Evolutionary conservation across 2,113 vertebrate genomes (phyloP), one percentile per base, ranked within the genome.

Genomic region (Trichechus manatus): DNA sequence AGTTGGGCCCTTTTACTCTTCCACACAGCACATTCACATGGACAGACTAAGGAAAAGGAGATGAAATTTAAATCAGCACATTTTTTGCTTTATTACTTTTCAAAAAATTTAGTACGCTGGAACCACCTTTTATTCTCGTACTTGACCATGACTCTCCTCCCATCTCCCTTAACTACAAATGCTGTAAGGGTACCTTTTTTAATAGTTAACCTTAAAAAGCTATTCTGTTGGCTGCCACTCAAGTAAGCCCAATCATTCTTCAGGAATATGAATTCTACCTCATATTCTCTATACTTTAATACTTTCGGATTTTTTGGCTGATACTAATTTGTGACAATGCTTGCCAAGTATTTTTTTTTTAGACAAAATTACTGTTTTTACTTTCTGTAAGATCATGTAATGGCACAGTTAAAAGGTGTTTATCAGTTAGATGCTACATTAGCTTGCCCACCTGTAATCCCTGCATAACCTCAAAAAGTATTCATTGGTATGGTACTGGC

Each of bases 21-120:
- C 97, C 97, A 98, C 97, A 98, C 97, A 98, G 97, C 96, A 97
- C 95, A 97, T 95, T 98, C 97, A 96, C 97, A 98, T 97, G 97
- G 97, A 97, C 90, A 98, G 97, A 98, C 97, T 98, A 97, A 97
- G 97, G 96, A 98, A 98, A 98, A 98, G 97, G 97, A 98, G 97
- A 98, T 97, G 97, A 98, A 96, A 98, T 95, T 96, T 96, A 93
- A 93, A 95, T 98, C 97, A 98, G 96, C 96, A 97, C 72, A 66
- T 89, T 86, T 80, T 85, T 74, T 64, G n/a, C 80, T 93, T 97
- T 98, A 97, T 97, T 94, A 96, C 77, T 93, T 95, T 82, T 61
- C 42, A 89, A 79, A 74, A 89, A 93, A 94, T 42, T 56, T 31
- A 77, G 47, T 94, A 95, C 25, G 33, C 53, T 97, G 96, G 97